Evolutionary conservation across 2,797 vertebrate species (phyloP).

Genomic region (Cottoperca gobio): DNA sequence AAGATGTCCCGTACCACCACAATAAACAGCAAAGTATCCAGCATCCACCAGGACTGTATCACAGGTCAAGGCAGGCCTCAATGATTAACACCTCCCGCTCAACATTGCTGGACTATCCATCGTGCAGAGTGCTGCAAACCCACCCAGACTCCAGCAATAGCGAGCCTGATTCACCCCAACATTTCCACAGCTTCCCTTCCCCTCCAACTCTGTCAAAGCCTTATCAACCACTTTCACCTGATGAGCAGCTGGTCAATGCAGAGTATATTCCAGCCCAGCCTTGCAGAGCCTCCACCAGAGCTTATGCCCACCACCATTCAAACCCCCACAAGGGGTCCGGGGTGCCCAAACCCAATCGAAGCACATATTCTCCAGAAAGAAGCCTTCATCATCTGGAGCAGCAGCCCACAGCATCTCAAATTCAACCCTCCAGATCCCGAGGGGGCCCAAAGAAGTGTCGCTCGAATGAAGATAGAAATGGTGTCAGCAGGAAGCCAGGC

Average conservation of each 20-base stretch:
- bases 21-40: conserved; percentile 50
- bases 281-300: conserved; percentile 67
- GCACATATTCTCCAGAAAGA: conserved; percentile 79
- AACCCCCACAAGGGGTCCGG: conserved; percentile 52
- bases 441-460: conserved; percentile 85
- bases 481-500: conserved; percentile 74
- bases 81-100: conserved; percentile 56
- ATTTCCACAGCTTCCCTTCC: conserved; percentile 54
- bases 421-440: conserved; percentile 54
- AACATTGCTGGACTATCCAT: conserved; percentile 68
- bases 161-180: conserved; percentile 70
- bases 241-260: conserved; percentile 86
- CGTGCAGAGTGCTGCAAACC: conserved; percentile 52
- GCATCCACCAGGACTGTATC: conserved; percentile 52
- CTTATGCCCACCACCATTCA: conserved; percentile 64
- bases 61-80: conserved; percentile 53
- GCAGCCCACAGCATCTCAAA: conserved; percentile 41
- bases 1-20: conserved; percentile 51
- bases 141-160: conserved; percentile 71
- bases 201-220: conserved; percentile 40
- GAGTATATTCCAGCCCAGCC: conserved; percentile 89
- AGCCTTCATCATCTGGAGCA: conserved; percentile 58
- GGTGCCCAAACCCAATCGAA: conserved; percentile 60
- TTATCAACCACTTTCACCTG: conserved; percentile 61
- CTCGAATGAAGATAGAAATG: conserved; percentile 78